Evolutionary conservation across 2,797 vertebrate genomes (phyloP).

Genomic region (Holocentrus rufus): DNA sequence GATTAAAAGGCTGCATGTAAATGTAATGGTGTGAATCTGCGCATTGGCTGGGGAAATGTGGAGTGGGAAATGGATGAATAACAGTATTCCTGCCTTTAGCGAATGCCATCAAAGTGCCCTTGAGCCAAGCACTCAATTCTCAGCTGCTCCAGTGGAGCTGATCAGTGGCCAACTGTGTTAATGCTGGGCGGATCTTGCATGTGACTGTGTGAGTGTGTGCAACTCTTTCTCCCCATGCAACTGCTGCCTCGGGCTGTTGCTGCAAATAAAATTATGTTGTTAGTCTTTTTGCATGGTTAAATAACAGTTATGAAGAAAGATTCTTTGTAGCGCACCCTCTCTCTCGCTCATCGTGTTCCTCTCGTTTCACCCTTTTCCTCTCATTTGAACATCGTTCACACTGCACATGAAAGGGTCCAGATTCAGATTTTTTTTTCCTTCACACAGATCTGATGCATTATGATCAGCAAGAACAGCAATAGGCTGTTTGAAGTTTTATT

Average conservation of each 20-base stretch:
- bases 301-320: neutral
- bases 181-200: neutral
- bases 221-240: neutral
- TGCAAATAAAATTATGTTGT: conserved; percentile 3
- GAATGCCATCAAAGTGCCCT: conserved; percentile 29
- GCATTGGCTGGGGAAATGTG: conserved; percentile 57
- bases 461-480: too few species aligned
- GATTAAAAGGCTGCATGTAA: conserved; percentile 72
- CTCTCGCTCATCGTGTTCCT: neutral
- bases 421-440: too few species aligned
- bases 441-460: too few species aligned
- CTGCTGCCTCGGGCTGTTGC: neutral
- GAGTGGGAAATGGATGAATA: conserved; percentile 52
- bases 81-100: conserved; percentile 26
- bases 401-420: too few species aligned
- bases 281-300: neutral
- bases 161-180: neutral
- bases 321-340: neutral
- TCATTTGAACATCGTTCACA: too few species aligned
- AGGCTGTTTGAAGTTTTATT: too few species aligned
- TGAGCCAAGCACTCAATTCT: conserved; percentile 6
- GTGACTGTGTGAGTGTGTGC: neutral
- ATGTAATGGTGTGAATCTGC: conserved; percentile 73
- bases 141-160: neutral
- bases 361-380: neutral